Conservation (phyloP, 1,140 invertebrate genomes). For the Triops longicaudatus region DNA sequence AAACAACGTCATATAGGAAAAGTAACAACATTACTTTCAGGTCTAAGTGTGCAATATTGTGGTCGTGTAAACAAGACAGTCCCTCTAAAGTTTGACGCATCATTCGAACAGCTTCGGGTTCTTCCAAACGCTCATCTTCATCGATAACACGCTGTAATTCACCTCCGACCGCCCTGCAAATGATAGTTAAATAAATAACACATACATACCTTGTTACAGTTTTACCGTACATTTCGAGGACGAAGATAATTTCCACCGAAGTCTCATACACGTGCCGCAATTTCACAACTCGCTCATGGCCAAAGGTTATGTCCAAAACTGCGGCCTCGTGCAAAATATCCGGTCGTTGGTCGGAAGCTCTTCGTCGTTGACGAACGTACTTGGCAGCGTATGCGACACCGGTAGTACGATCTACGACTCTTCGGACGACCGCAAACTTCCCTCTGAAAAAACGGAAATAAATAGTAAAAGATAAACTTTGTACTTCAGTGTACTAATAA, state of each 20-base stretch:
- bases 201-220: background rate
- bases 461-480: no score
- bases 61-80: conserved; percentile 73
- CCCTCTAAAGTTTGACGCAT: conserved; percentile 82
- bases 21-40: conserved; percentile 56
- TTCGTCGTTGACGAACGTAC: conserved; percentile 79
- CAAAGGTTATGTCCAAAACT: conserved; percentile 69
- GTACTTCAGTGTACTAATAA: no score
- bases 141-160: conserved; percentile 85
- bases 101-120: conserved; percentile 63
- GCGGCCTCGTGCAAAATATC: conserved; percentile 85
- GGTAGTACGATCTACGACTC: conserved; percentile 72
- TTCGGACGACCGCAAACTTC: conserved; percentile 87
- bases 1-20: no score
- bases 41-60: conserved; percentile 84
- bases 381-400: conserved; percentile 87
- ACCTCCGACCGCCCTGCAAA: conserved; percentile 67
- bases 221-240: conserved; percentile 69
- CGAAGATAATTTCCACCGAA: conserved; percentile 68
- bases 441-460: conserved; percentile 54
- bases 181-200: background rate
- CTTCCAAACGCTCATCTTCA: conserved; percentile 72
- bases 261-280: conserved; percentile 82
- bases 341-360: conserved; percentile 65
- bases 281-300: conserved; percentile 69